phyloP scores from a whole-genome alignment of 2,113 vertebrate species.

The Rhynchomys soricoides region DNA sequence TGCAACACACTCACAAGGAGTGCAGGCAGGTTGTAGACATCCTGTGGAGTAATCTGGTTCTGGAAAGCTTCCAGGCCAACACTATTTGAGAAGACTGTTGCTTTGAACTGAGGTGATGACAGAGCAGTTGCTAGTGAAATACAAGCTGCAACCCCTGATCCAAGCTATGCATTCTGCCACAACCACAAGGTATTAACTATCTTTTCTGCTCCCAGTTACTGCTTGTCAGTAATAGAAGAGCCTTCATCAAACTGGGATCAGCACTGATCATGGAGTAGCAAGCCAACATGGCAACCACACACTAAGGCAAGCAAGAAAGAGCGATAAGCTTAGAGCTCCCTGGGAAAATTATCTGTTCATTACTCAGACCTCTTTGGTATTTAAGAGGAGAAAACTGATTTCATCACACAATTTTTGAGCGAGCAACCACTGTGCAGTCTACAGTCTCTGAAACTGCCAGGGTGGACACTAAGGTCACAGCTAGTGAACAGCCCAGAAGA shows the following conservation, averaged over 20 bases:
- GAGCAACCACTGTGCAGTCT: not conserved
- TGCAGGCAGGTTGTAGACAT: not conserved
- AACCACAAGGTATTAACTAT: not conserved
- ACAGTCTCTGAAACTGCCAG: not conserved
- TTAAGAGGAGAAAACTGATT: not conserved
- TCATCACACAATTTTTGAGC: not conserved
- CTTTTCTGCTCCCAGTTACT: not conserved
- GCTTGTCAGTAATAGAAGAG: not conserved
- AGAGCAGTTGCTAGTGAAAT: not conserved
- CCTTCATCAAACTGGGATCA: not conserved
- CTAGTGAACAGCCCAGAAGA: not conserved
- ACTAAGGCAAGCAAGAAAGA: not conserved
- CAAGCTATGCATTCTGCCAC: not conserved
- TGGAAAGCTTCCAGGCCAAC: not conserved
- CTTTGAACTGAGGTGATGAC: not conserved
- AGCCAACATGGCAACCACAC: not conserved
- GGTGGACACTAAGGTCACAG: not conserved
- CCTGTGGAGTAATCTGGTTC: not conserved
- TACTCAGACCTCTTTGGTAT: not conserved
- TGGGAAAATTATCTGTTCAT: not conserved
- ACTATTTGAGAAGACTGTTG: not conserved
- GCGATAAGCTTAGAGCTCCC: not conserved
- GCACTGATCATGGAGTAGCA: not conserved
- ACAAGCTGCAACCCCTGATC: not conserved
- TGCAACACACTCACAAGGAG: not conserved